phyloP scores from a whole-genome alignment of 1,140 invertebrate genomes.

The Zelostemma sp. region DNA sequence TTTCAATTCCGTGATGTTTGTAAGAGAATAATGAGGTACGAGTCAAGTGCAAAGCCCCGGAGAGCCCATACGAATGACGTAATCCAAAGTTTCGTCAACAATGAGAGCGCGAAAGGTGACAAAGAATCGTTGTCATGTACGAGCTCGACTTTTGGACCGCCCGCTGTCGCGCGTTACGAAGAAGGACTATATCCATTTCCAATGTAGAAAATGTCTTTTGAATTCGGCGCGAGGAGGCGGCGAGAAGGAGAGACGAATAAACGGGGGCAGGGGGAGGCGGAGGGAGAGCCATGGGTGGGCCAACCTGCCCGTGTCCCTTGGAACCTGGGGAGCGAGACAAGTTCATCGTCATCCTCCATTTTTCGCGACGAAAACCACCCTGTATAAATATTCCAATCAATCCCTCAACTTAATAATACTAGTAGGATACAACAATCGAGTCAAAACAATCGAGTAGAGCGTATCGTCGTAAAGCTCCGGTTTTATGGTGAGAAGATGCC shows the following conservation, averaged over 20 bases:
- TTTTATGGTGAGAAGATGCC: constrained; percentile 50
- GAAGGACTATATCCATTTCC: constrained; percentile 51
- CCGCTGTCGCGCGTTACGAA: constrained; percentile 50
- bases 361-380: constrained; percentile 22
- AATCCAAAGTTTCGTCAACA: constrained; percentile 42
- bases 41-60: constrained; percentile 25
- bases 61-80: constrained; percentile 12
- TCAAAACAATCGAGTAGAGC: constrained; percentile 6
- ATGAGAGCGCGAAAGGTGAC: constrained; percentile 51
- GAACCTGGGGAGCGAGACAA: constrained; percentile 36
- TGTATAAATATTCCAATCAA: constrained; percentile 23
- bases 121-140: constrained; percentile 45
- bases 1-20: not conserved
- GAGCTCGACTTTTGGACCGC: constrained; percentile 33
- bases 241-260: constrained; percentile 30
- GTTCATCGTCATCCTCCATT: constrained; percentile 35
- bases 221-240: constrained; percentile 14
- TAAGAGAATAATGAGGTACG: not conserved
- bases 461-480: constrained; percentile 32
- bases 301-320: constrained; percentile 38
- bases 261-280: too few relatives aligned
- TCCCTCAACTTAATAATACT: constrained; percentile 17
- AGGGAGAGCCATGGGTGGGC: constrained; percentile 57
- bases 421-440: too few relatives aligned
- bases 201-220: constrained; percentile 45